Evolutionary conservation across 2,797 vertebrate species (phyloP).

Genomic region (Uromys caudimaculatus): DNA sequence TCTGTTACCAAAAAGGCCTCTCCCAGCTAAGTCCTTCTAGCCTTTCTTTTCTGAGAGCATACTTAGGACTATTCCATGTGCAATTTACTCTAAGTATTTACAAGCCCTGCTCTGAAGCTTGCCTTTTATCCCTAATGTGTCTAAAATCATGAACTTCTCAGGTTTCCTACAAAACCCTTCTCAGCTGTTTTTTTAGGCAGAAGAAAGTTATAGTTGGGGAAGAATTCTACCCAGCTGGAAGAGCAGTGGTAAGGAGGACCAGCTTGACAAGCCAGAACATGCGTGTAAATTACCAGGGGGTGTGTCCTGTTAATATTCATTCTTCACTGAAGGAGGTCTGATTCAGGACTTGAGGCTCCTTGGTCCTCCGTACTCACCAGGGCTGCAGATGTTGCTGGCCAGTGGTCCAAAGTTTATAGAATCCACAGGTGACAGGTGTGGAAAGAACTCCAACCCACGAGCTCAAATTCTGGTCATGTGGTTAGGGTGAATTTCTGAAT

Average conservation of each 20-base stretch:
- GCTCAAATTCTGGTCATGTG: neutral
- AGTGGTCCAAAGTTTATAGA: neutral
- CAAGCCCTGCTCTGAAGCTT: neutral
- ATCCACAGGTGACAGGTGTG: neutral
- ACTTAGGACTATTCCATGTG: neutral
- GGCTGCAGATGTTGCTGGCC: neutral
- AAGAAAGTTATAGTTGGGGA: neutral
- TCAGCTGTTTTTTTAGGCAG: neutral
- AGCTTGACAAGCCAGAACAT: neutral
- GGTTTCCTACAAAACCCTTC: conserved; percentile 12
- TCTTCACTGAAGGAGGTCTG: neutral
- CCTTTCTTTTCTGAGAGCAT: conserved; percentile 19
- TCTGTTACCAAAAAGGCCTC: neutral
- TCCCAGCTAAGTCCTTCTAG: conserved; percentile 17
- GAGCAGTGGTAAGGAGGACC: neutral
- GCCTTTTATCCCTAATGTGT: neutral
- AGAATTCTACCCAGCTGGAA: neutral
- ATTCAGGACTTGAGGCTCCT: neutral
- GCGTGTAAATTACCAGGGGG: neutral
- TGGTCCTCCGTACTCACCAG: neutral
- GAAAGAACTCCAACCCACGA: neutral
- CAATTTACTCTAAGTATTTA: conserved; percentile 52
- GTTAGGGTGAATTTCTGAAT: conserved; percentile 3
- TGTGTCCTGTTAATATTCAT: neutral
- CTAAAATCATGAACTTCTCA: neutral